Evolutionary conservation across 2,888 invertebrate genomes (phyloP).

Genomic region (Cosmorhoe ocellata): DNA sequence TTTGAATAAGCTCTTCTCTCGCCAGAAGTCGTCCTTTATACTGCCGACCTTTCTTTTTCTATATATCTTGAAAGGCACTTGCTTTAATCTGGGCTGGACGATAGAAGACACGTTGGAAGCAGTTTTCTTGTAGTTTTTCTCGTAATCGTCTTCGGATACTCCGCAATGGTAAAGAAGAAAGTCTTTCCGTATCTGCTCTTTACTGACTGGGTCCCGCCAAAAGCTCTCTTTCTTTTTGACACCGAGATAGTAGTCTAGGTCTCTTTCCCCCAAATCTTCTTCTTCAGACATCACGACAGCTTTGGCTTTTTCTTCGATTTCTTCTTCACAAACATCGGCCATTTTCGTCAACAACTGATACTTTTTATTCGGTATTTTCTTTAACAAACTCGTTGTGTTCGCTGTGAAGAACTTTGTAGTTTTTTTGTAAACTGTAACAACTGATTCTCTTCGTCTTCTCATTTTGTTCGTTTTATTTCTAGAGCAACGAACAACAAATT

Average conservation of each 20-base stretch:
- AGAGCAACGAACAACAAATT: slow-evolving; percentile 35
- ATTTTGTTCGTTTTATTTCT: slow-evolving; percentile 49
- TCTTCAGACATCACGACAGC: slow-evolving; percentile 36
- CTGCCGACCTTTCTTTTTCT: slow-evolving; percentile 55
- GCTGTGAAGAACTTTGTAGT: slow-evolving; percentile 70
- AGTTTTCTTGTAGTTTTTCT: slow-evolving; percentile 54
- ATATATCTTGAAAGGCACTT: slow-evolving; percentile 75
- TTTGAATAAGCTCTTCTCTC: slow-evolving; percentile 69
- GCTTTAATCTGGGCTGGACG: slow-evolving; percentile 60
- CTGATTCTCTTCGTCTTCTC: slow-evolving; percentile 66
- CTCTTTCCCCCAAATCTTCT: slow-evolving; percentile 63
- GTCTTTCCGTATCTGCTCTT: slow-evolving; percentile 71
- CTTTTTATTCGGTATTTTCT: slow-evolving; percentile 63
- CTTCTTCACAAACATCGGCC: slow-evolving; percentile 47
- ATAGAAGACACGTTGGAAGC: slow-evolving; percentile 46
- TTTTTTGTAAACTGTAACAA: slow-evolving; percentile 68
- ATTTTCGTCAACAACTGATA: slow-evolving; percentile 51
- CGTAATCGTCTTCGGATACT: slow-evolving; percentile 68
- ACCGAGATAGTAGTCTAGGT: slow-evolving; percentile 72
- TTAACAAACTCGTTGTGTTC: slow-evolving; percentile 65
- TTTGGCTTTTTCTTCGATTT: slow-evolving; percentile 29
- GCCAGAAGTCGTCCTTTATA: slow-evolving; percentile 65
- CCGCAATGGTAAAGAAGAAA: slow-evolving; percentile 72
- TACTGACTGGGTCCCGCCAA: slow-evolving; percentile 69
- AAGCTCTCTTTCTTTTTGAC: slow-evolving; percentile 65